A percentile compares a stretch with the other conserved stretches of the same genome.
Conservation (phyloP, 2,888 invertebrate species). For the Merodon equestris region DNA sequence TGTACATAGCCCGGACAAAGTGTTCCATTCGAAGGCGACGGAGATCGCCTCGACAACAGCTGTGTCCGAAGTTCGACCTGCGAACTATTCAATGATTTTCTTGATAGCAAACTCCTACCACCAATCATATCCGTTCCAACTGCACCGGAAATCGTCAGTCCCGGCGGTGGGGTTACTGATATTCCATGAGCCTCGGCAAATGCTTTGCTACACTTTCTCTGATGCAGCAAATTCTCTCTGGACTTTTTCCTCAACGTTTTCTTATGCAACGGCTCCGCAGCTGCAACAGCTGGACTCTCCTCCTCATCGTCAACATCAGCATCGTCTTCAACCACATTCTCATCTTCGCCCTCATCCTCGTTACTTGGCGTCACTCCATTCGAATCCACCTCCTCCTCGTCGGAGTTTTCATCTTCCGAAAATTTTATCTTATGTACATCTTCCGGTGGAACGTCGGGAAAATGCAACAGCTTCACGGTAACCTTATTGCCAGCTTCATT, state of each 20-base stretch:
- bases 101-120: constrained; percentile 25
- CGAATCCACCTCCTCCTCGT: constrained; percentile 16
- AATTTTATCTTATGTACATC: constrained; percentile 76
- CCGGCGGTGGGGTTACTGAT: constrained; percentile 71
- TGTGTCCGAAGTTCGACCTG: constrained; percentile 29
- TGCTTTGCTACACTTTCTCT: constrained; percentile 77
- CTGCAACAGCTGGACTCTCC: constrained; percentile 35
- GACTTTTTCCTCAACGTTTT: constrained; percentile 76
- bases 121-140: constrained; percentile 52
- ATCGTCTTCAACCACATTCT: constrained; percentile 46
- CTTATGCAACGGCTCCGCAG: constrained; percentile 69
- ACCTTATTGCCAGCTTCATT: constrained; percentile 78
- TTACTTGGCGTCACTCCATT: neutral
- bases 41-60: constrained; percentile 78
- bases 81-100: neutral
- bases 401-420: constrained; percentile 72
- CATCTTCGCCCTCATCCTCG: constrained; percentile 27
- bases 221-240: constrained; percentile 74
- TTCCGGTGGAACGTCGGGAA: constrained; percentile 77
- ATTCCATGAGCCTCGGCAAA: constrained; percentile 78
- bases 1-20: constrained; percentile 86
- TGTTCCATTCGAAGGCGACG: constrained; percentile 77
- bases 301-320: constrained; percentile 67
- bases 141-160: constrained; percentile 37
- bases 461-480: constrained; percentile 77